Base-by-base conservation (phyloP, 2,888 invertebrate genomes). In the Petrolisthes manimaculis region DNA sequence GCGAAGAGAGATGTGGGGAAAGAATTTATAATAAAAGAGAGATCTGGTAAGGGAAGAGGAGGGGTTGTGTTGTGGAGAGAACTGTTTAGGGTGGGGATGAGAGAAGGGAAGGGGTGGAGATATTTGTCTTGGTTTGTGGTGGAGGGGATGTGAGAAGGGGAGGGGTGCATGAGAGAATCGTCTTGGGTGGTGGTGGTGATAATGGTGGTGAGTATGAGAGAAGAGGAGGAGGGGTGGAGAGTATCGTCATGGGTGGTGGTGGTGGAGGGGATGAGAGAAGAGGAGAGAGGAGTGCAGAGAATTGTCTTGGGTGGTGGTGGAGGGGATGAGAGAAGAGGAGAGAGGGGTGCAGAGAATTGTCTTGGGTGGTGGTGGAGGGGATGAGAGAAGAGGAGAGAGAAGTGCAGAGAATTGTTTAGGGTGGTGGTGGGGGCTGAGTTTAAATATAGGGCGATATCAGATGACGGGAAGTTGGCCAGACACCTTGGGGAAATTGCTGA, bases 401-500 rank as follows among this genome's bases (percentile, higher is more conserved):
- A 82, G 69, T 54, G 9, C 14, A 78, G 78, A 78, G n/a, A n/a
- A n/a, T n/a, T n/a, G n/a, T n/a, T n/a, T n/a, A n/a, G n/a, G n/a
- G n/a, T n/a, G n/a, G n/a, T n/a, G n/a, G n/a, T n/a, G n/a, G n/a
- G n/a, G 51, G 67, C 5, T 18, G 71, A 8, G 71, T 71, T 71
- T 82, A 53, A 81, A 67, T 18, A 82, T 67, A 69, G 67, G 14
- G 51, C 0, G 53, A 37, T 82, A 82, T 82, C 81, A 51, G 61
- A n/a, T 82, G 51, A 82, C 81, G 67, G 81, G 81, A 82, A 82
- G 81, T 18, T 37, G 51, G 56, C 69, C 81, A 67, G 56, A 69
- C 81, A 37, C 69, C 81, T 82, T n/a, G 81, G 81, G 81, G 81
- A 82, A 82, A 82, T 82, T 82, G 81, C 81, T 67, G 56, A 67